A percentile compares a stretch with the other conserved stretches of the same genome.
Evolutionary conservation across 2,888 invertebrate species (phyloP).

Genomic region (Melanchra persicariae): DNA sequence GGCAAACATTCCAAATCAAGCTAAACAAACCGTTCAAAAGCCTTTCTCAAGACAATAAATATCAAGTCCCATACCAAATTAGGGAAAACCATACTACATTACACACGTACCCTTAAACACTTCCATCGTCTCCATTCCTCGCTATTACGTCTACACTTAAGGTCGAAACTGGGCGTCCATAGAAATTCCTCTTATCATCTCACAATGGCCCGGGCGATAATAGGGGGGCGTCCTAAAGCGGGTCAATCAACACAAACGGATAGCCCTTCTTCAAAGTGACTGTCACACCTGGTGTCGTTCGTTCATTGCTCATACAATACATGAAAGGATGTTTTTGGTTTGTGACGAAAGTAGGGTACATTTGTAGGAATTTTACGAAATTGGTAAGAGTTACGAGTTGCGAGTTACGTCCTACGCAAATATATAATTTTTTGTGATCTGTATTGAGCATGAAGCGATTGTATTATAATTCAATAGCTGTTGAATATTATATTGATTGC

Average conservation of each 20-base stretch:
- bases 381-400: neutral
- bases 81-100: neutral
- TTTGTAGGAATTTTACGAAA: neutral
- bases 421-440: too few species aligned
- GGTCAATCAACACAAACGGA: constrained; percentile 57
- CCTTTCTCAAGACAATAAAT: constrained; percentile 7
- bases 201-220: constrained; percentile 42
- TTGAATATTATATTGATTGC: too few species aligned
- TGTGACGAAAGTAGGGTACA: neutral
- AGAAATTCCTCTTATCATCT: constrained; percentile 36
- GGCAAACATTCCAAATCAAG: neutral
- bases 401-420: too few species aligned
- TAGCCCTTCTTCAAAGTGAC: constrained; percentile 45
- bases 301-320: constrained; percentile 25
- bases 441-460: too few species aligned
- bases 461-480: too few species aligned
- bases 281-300: constrained; percentile 36
- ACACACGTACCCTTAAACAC: neutral
- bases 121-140: constrained; percentile 22
- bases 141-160: constrained; percentile 38
- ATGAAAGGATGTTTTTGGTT: constrained; percentile 14
- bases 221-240: constrained; percentile 33
- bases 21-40: neutral
- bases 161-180: constrained; percentile 38
- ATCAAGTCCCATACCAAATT: neutral